Base-by-base conservation (phyloP, 1,140 invertebrate genomes). In the Mamestra configurata region DNA sequence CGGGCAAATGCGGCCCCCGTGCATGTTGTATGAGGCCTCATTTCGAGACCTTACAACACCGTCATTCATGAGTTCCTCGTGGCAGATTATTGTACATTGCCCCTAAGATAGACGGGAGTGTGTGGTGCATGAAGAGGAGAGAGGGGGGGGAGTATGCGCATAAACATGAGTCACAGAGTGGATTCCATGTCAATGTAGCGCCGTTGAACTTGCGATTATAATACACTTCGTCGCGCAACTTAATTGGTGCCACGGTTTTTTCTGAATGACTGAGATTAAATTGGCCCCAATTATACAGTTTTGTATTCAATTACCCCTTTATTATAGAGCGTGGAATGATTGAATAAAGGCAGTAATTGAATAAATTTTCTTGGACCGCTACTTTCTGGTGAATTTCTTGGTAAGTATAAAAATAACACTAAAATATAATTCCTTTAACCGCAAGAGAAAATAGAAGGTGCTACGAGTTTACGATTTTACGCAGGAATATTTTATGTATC, bases 101-200 rank as follows among this genome's bases (percentile, higher is more conserved):
- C 71, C 71, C 71, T 40, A 40, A 73, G 35, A 24, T 59, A 22
- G 24, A 40, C 68, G 68, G 68, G 24, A 76, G 73, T 43, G 7
- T 37, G 49, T 20, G 70, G 49, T 55, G 49, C 49, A n/a, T 20
- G 53, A 55, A 35, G 35, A 43, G 20, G 68, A 15, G 27, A 57
- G 24, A 10, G 31, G n/a, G n/a, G n/a, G n/a, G 68, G 73, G 20
- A 35, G 53, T 70, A 79, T 66, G 76, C 35, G 55, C 55, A 79
- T 66, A 72, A 37, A 43, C 57, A 46, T 90, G 89, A 90, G 79
- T 88, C 88, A 90, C 82, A 59, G 68, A 37, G 55, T 81, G 80
- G 81, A 86, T 88, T 88, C 87, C 85, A 84, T 88, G 87, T 85
- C 87, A 90, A 86, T 83, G 89, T 84, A 82, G 76, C 79, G 82